Conservation (phyloP, 1,140 invertebrate genomes). For the Tribolium madens region DNA sequence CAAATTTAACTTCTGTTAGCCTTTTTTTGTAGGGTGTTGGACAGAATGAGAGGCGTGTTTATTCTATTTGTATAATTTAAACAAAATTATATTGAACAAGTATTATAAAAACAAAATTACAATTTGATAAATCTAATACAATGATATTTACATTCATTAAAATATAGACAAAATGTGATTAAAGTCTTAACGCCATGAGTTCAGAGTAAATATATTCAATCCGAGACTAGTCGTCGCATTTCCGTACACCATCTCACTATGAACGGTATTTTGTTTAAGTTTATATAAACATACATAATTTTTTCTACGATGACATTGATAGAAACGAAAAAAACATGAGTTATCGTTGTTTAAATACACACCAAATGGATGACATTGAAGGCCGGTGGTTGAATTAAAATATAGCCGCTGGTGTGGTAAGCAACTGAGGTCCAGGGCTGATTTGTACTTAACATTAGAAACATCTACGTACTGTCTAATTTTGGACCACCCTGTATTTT, state of each 20-base stretch:
- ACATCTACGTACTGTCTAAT: constrained; percentile 48
- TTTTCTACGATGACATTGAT: constrained; percentile 44
- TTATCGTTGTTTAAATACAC: constrained; percentile 45
- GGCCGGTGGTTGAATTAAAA: constrained; percentile 18
- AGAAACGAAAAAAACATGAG: constrained; percentile 43
- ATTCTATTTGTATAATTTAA: constrained; percentile 44
- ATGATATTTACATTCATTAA: constrained; percentile 46
- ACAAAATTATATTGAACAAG: constrained; percentile 46
- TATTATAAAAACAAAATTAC: constrained; percentile 41
- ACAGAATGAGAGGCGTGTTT: constrained; percentile 10
- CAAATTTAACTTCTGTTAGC: no score
- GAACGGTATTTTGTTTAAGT: constrained; percentile 36
- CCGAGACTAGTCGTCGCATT: constrained; percentile 23
- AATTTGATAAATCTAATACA: constrained; percentile 43
- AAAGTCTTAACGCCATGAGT: constrained; percentile 47
- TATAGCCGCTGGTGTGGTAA: constrained; percentile 13
- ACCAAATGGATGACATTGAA: constrained; percentile 36
- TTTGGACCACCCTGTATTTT: constrained; percentile 45
- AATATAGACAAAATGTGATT: constrained; percentile 47
- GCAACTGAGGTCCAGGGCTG: constrained; percentile 17
- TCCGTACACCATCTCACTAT: constrained; percentile 40
- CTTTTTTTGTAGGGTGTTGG: background rate
- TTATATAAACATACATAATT: constrained; percentile 44
- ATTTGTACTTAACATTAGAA: constrained; percentile 48
- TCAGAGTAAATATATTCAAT: constrained; percentile 40